These are phyloP conservation scores for Metopolophium dirhodum DNA, from an alignment of 1,140 invertebrate species.

Conservation along the genomic window DNA sequence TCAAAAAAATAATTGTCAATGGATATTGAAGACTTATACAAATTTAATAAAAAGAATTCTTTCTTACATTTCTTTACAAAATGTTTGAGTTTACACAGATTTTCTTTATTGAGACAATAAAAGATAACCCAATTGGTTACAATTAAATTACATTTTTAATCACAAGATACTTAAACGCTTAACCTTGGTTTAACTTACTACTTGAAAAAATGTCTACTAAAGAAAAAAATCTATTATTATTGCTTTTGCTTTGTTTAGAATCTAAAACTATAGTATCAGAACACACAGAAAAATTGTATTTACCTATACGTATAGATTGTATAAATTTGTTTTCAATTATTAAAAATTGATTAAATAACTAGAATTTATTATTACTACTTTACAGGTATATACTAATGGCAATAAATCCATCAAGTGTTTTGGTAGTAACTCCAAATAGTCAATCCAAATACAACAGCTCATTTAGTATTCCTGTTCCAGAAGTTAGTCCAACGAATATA, in stretches of 20 bases:
- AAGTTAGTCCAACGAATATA: conserved; percentile 34
- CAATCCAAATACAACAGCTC: conserved; percentile 39
- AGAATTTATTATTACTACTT: neutral
- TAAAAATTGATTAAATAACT: neutral
- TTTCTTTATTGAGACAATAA: too few relatives aligned
- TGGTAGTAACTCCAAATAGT: neutral
- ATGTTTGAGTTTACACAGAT: too few relatives aligned
- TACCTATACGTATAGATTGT: neutral
- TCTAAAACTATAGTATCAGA: neutral
- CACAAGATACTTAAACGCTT: too few relatives aligned
- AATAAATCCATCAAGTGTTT: conserved; percentile 35
- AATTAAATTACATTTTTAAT: too few relatives aligned
- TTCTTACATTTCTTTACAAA: too few relatives aligned
- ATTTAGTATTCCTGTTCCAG: conserved; percentile 28
- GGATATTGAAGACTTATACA: too few relatives aligned
- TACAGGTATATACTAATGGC: conserved; percentile 44
- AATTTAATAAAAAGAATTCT: too few relatives aligned
- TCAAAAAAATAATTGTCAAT: too few relatives aligned
- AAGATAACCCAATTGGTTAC: too few relatives aligned
- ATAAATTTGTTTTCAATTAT: neutral
- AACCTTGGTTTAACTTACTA: too few relatives aligned
- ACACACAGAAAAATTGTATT: neutral
- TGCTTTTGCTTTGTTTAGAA: neutral
- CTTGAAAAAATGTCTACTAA: too few relatives aligned
- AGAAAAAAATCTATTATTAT: too few relatives aligned